Percentiles rank a stretch among this genome's conserved stretches.
These are phyloP conservation scores for Tipula confusa DNA, from an alignment of 2,888 invertebrate species.

Conservation along the genomic window DNA sequence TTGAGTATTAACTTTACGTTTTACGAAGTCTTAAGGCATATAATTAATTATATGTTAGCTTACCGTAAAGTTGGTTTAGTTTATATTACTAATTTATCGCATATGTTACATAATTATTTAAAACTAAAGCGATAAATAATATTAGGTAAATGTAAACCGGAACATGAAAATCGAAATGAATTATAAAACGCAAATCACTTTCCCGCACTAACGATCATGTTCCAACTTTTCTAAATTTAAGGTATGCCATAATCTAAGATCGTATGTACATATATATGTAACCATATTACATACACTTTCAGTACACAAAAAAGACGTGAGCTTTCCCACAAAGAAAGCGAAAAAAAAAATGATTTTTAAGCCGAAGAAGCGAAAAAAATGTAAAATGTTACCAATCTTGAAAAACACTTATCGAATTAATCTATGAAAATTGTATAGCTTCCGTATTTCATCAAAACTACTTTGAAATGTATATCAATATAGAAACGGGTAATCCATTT, in stretches of 20 bases:
- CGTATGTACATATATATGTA: background rate
- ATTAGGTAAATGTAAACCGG: too few relatives aligned
- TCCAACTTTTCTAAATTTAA: background rate
- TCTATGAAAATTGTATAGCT: background rate
- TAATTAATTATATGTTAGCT: too few relatives aligned
- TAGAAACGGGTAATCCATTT: background rate
- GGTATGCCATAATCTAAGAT: background rate
- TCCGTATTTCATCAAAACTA: conserved; percentile 6
- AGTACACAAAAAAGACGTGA: background rate
- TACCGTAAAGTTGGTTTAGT: too few relatives aligned
- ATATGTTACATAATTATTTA: too few relatives aligned
- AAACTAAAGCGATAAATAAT: too few relatives aligned
- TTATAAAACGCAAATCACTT: background rate
- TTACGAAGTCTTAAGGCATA: too few relatives aligned
- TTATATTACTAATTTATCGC: too few relatives aligned
- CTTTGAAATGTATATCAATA: background rate
- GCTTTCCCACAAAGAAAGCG: background rate
- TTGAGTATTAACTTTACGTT: too few relatives aligned
- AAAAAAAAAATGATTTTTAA: background rate
- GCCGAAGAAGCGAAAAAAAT: background rate
- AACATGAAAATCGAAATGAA: background rate
- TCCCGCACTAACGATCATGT: background rate
- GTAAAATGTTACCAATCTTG: background rate
- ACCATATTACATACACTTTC: background rate
- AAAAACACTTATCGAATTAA: background rate